phyloP scores from a whole-genome alignment of 2,113 vertebrate genomes.

The Psephotus haematonotus region DNA sequence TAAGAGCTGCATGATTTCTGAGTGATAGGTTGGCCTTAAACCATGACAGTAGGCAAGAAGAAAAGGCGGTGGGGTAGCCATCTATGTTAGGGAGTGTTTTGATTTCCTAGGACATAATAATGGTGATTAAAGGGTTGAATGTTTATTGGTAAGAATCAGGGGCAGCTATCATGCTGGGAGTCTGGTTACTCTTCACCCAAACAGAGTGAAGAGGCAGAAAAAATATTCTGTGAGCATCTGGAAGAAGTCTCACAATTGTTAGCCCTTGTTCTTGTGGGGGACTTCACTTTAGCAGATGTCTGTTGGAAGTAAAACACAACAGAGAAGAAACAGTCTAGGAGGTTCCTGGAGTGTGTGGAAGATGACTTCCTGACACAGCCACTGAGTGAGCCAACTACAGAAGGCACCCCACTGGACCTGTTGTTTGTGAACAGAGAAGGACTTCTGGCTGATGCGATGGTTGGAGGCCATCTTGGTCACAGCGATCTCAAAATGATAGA shows the following conservation, averaged over 20 bases:
- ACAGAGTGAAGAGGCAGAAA: background rate
- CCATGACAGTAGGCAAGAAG: too few species aligned
- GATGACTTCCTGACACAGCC: background rate
- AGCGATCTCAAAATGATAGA: background rate
- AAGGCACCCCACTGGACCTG: background rate
- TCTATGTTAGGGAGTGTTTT: too few species aligned
- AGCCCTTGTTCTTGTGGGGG: background rate
- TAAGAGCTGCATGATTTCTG: too few species aligned
- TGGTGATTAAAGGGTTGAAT: background rate
- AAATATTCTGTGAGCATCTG: background rate
- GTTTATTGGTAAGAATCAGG: background rate
- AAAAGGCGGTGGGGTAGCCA: too few species aligned
- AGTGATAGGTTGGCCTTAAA: too few species aligned
- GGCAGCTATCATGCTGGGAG: background rate
- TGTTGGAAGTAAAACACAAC: background rate
- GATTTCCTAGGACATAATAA: background rate
- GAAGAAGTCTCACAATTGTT: background rate
- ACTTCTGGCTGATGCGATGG: background rate
- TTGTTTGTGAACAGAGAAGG: background rate
- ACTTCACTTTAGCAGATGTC: background rate
- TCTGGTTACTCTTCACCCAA: background rate
- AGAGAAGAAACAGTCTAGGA: background rate
- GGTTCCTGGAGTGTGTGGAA: background rate
- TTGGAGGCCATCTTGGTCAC: background rate
- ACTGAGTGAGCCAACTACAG: background rate